Conservation (phyloP, 2,888 invertebrate species). For the Dione vanillae region DNA sequence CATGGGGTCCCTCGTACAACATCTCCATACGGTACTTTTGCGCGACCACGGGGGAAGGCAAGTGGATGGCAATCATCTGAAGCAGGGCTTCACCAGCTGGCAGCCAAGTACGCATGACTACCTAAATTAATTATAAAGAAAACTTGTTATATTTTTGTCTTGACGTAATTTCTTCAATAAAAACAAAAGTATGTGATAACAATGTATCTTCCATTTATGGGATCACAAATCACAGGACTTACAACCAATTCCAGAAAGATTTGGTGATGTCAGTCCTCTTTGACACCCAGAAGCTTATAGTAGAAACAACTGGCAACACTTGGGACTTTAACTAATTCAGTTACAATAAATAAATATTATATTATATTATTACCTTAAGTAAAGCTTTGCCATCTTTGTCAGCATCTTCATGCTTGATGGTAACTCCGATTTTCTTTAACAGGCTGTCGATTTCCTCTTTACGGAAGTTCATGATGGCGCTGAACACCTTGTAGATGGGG, state of each 20-base stretch:
- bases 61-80: slow-evolving; percentile 99
- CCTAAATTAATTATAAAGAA: slow-evolving; percentile 68
- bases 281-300: slow-evolving; percentile 79
- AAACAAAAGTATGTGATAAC: slow-evolving; percentile 89
- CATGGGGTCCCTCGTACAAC: slow-evolving; percentile 99
- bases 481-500: slow-evolving; percentile 97
- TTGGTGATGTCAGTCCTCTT: slow-evolving; percentile 74
- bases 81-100: slow-evolving; percentile 99
- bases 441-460: slow-evolving; percentile 96
- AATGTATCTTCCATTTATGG: slow-evolving; percentile 66
- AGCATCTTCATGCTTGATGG: slow-evolving; percentile 96
- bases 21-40: slow-evolving; percentile 99
- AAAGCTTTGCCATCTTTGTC: slow-evolving; percentile 98
- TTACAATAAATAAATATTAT: background rate
- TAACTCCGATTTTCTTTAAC: slow-evolving; percentile 95
- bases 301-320: slow-evolving; percentile 77
- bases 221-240: slow-evolving; percentile 60
- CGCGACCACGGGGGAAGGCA: slow-evolving; percentile 99
- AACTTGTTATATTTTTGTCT: background rate
- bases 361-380: slow-evolving; percentile 87
- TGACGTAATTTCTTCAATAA: background rate
- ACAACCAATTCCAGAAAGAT: slow-evolving; percentile 78
- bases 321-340: slow-evolving; percentile 66
- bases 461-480: slow-evolving; percentile 94
- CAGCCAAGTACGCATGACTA: slow-evolving; percentile 99